Percentiles rank a stretch among this genome's conserved stretches.
Conservation (phyloP, 92 coral and sea anemone genomes). For the Parazoanthus atlanticus region DNA sequence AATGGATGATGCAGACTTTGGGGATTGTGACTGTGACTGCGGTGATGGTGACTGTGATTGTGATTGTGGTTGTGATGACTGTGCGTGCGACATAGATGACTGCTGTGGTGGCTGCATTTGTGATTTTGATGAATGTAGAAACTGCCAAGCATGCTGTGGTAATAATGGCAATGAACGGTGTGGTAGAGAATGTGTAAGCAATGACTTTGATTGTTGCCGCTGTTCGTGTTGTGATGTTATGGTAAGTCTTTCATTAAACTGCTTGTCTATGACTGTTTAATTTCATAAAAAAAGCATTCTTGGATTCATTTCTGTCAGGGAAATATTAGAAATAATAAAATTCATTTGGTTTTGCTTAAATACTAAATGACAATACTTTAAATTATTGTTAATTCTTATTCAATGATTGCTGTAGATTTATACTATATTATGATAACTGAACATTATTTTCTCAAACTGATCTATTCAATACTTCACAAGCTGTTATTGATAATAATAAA, state of each 20-base stretch:
- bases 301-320: background rate
- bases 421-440: too few relatives aligned
- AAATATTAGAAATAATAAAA: too few relatives aligned
- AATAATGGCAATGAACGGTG: background rate
- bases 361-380: too few relatives aligned
- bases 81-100: background rate
- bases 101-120: slow-evolving; percentile 21
- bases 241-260: background rate
- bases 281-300: background rate
- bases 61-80: background rate
- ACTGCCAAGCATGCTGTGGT: background rate
- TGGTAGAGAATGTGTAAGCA: slow-evolving; percentile 1
- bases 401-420: too few relatives aligned
- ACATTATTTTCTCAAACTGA: too few relatives aligned
- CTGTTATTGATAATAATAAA: too few relatives aligned
- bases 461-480: too few relatives aligned
- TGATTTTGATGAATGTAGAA: slow-evolving; percentile 13
- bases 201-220: slow-evolving; percentile 19
- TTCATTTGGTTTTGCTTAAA: too few relatives aligned
- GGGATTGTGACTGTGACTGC: background rate
- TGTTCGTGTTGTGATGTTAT: slow-evolving; percentile 8
- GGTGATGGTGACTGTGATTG: background rate
- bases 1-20: slow-evolving; percentile 21
- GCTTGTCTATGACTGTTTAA: background rate
- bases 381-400: too few relatives aligned